Evolutionary conservation across 2,888 invertebrate genomes (phyloP), one percentile per base, ranked within the genome.

Genomic region (Anaspis maculata): DNA sequence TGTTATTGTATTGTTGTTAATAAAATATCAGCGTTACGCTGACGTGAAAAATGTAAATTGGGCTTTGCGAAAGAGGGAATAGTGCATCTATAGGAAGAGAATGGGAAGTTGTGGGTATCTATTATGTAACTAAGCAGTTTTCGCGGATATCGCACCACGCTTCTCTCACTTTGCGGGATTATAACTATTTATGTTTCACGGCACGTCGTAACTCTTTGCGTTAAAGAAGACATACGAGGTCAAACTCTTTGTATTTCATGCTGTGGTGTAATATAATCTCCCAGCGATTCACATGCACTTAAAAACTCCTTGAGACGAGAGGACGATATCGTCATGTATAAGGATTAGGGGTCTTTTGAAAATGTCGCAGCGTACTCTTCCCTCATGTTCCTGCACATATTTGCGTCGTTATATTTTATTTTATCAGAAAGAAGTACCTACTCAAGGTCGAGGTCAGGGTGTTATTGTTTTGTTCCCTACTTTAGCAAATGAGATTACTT

Each of bases 261-360:
- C n/a, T n/a, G n/a, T n/a, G n/a, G n/a, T n/a, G n/a, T n/a, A 33
- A 11, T 33, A 39, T 46, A 47, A 47, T 46, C 46, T 42, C 37
- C 42, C 14, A 15, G 37, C 5, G 24, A 47, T 44, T 45, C 44
- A 44, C 44, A 47, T 38, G 43, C 45, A 19, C 19, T 47, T 48
- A 16, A 44, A 42, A 45, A 44, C 44, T 46, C 47, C 46, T 47
- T 46, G 46, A 49, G n/a, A n/a, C n/a, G n/a, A n/a, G n/a, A n/a
- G 42, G 37, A 41, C 42, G 31, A 30, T 34, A 10, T 11, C 32
- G 34, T 36, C 36, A 35, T 39, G 39, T 36, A 45, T 41, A 40
- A 40, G 40, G 47, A 42, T 40, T 42, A 37, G 39, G 42, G 44
- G 44, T 45, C 43, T 46, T 42, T 46, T 37, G 42, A 41, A 44